Percentiles rank a stretch among this genome's conserved stretches.
phyloP scores from a whole-genome alignment of 2,888 invertebrate genomes.

The Mesoligia furuncula region DNA sequence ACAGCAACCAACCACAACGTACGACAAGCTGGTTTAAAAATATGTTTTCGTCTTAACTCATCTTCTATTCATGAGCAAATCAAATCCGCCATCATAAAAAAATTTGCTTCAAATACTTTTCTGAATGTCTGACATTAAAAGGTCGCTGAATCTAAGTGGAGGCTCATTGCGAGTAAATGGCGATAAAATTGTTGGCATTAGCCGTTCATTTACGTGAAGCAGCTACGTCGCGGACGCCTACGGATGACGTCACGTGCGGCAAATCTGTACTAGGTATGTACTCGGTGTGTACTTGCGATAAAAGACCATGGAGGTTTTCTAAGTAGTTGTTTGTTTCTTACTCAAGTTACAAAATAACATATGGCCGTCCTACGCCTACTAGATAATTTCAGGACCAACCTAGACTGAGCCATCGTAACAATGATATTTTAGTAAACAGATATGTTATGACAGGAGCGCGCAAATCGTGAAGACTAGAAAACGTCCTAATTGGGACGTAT shows the following conservation, averaged over 20 bases:
- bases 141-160: constrained; percentile 45
- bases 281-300: constrained; percentile 20
- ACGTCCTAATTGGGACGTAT: too few species aligned
- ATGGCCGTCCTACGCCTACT: constrained; percentile 3
- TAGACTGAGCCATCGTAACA: background rate
- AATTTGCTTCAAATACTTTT: constrained; percentile 16
- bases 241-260: constrained; percentile 51
- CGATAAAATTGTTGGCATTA: constrained; percentile 62
- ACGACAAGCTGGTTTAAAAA: background rate
- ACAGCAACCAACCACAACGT: background rate
- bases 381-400: background rate
- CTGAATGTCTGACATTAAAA: constrained; percentile 38
- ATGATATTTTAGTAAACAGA: too few species aligned
- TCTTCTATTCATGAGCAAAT: background rate
- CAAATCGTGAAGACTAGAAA: too few species aligned
- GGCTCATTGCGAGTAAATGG: constrained; percentile 56
- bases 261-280: constrained; percentile 26
- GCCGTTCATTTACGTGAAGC: constrained; percentile 52
- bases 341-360: constrained; percentile 29
- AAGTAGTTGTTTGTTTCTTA: constrained; percentile 6
- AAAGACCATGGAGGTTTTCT: background rate
- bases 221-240: constrained; percentile 57
- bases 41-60: background rate
- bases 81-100: constrained; percentile 14
- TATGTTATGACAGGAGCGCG: too few species aligned